A percentile compares a stretch with the other conserved stretches of the same genome.
Conservation (phyloP, 2,888 invertebrate species). For the Sthenelais limicola region DNA sequence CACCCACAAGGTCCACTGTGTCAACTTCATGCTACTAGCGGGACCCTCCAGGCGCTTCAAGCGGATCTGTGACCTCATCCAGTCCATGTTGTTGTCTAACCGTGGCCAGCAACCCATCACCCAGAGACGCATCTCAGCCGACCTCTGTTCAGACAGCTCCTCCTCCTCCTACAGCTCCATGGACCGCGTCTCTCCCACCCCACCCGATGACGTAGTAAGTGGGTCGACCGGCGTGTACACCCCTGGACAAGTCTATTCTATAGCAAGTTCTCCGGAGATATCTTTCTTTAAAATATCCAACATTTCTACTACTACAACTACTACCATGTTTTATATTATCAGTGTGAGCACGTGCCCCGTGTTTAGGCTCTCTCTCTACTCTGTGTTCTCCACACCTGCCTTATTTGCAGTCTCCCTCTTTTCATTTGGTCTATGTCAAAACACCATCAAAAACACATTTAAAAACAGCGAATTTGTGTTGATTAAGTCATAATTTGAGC, state of each 20-base stretch:
- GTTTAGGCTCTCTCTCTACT: too few relatives aligned
- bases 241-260: slow-evolving; percentile 40
- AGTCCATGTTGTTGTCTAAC: slow-evolving; percentile 73
- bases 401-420: too few relatives aligned
- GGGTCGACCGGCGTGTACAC: slow-evolving; percentile 34
- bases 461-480: too few relatives aligned
- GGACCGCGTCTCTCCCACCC: slow-evolving; percentile 53
- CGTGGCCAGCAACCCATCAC: slow-evolving; percentile 61
- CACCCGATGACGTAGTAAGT: slow-evolving; percentile 47
- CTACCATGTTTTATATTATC: too few relatives aligned
- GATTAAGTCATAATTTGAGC: too few relatives aligned
- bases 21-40: slow-evolving; percentile 91
- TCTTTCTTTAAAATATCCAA: slow-evolving; percentile 17
- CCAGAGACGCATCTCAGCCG: slow-evolving; percentile 69
- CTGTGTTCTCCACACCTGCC: too few relatives aligned
- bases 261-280: slow-evolving; percentile 38
- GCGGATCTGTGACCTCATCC: slow-evolving; percentile 96
- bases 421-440: too few relatives aligned
- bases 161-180: slow-evolving; percentile 55
- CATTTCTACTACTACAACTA: slow-evolving; percentile 12
- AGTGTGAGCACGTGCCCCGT: too few relatives aligned
- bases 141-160: slow-evolving; percentile 55
- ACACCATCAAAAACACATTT: too few relatives aligned
- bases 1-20: slow-evolving; percentile 80
- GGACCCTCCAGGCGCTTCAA: slow-evolving; percentile 96